Evolutionary conservation across 2,888 invertebrate genomes (phyloP).

Genomic region (Phyto melanocephala): DNA sequence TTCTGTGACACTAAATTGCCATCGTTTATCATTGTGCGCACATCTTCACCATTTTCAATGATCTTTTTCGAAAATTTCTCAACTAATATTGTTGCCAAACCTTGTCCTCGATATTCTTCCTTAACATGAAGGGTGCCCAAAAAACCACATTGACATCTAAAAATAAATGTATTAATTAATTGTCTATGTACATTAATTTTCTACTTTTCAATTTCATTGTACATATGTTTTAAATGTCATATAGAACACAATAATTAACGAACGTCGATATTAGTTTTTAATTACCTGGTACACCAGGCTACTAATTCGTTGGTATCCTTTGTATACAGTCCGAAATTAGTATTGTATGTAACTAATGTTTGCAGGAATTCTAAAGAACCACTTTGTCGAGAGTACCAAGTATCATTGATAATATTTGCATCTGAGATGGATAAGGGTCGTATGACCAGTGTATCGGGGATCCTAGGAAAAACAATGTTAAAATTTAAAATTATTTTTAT

Average conservation of each 20-base stretch:
- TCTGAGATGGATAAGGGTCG: constrained; percentile 53
- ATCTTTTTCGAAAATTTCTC: constrained; percentile 67
- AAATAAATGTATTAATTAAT: not conserved
- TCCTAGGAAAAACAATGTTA: constrained; percentile 55
- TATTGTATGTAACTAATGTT: constrained; percentile 68
- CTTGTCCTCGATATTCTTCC: constrained; percentile 66
- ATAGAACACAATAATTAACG: too few species aligned
- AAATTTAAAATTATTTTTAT: too few species aligned
- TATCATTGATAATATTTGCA: constrained; percentile 66
- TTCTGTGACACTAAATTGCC: constrained; percentile 67
- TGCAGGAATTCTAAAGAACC: constrained; percentile 68
- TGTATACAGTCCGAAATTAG: constrained; percentile 68
- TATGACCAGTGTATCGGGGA: constrained; percentile 61
- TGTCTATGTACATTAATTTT: too few species aligned
- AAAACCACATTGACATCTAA: constrained; percentile 69
- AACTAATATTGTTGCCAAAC: constrained; percentile 67
- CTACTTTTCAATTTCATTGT: too few species aligned
- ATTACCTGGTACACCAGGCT: constrained; percentile 72
- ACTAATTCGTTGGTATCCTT: constrained; percentile 67
- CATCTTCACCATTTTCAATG: constrained; percentile 65
- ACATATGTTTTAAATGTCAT: too few species aligned
- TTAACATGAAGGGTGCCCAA: constrained; percentile 70
- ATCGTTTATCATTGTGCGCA: constrained; percentile 66
- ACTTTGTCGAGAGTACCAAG: constrained; percentile 70
- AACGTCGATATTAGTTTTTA: too few species aligned